Evolutionary conservation across 2,888 invertebrate genomes (phyloP), one percentile per base, ranked within the genome.

Genomic region (Belgica antarctica): DNA sequence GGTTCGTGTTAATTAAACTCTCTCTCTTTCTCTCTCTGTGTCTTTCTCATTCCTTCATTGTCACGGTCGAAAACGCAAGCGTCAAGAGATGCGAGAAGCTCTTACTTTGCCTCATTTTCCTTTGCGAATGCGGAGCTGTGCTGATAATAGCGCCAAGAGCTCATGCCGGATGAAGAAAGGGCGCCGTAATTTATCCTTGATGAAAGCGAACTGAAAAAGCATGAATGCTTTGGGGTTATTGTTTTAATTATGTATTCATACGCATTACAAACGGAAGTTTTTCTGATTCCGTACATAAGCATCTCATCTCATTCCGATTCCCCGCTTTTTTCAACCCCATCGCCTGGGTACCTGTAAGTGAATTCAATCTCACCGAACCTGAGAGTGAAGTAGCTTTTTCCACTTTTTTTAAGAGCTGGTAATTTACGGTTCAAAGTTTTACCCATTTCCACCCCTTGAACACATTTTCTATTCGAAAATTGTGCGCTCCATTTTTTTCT

Each of bases 181-280:
- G 22, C 22, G 4, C 12, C 52, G 22, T 52, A 19, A 17, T 52
- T 52, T 52, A 52, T 52, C 52, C 52, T 52, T 22, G 34, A 41
- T 41, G n/a, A 22, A 2, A n/a, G 52, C 17, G 22, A 22, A 52
- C 8, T 22, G 12, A 52, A n/a, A 17, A 15, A 52, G 22, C 12
- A 5, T 22, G 12, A 52, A 17, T 52, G 52, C 52, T 52, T 52
- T 61, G 10, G 63, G 63, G 31, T 63, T 36, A 36, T 63, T 63
- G 63, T 41, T 36, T 63, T 63, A 63, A 63, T 63, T 63, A 63
- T 19, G 41, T 63, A 63, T 62, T 62, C 62, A 62, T 41, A 63
- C 15, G 63, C 22, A 22, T 17, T 19, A 22, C 52, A 22, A 52
- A 22, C 3, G 36, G 22, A 41, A 2, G 25, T 62, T 31, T 62